A percentile compares a stretch with the other conserved stretches of the same genome.
phyloP scores from a whole-genome alignment of 2,797 vertebrate genomes.

The Ispidina picta region DNA sequence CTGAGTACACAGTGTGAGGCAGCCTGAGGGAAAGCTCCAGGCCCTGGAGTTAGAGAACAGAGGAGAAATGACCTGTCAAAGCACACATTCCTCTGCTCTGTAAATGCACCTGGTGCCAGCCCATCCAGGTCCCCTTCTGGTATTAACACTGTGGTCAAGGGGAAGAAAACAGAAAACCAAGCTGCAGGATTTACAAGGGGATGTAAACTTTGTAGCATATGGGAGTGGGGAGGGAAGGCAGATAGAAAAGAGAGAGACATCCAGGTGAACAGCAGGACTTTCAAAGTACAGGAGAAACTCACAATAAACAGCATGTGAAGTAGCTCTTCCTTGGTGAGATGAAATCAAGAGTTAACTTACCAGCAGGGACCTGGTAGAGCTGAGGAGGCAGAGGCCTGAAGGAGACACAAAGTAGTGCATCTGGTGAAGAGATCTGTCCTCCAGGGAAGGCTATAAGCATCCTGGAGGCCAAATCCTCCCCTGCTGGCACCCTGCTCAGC shows the following conservation, averaged over 20 bases:
- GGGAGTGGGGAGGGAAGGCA: not conserved
- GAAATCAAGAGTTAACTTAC: slow-evolving; percentile 70
- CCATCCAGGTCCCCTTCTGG: not conserved
- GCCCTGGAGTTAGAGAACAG: not conserved
- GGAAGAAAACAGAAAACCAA: slow-evolving; percentile 14
- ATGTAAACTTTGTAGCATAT: not conserved
- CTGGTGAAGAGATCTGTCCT: slow-evolving; percentile 80
- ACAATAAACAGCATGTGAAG: not conserved
- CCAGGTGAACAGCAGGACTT: not conserved
- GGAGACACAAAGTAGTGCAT: slow-evolving; percentile 82
- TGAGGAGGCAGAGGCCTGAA: slow-evolving; percentile 86
- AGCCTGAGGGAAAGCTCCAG: not conserved
- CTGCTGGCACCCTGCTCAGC: slow-evolving; percentile 83
- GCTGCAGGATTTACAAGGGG: not conserved
- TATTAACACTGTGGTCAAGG: not conserved
- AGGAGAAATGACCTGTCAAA: not conserved
- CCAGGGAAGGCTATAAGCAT: slow-evolving; percentile 82
- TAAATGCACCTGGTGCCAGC: not conserved
- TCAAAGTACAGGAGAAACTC: not conserved
- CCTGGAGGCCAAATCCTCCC: slow-evolving; percentile 84
- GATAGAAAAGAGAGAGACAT: not conserved
- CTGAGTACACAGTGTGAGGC: not conserved
- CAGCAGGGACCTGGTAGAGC: slow-evolving; percentile 83
- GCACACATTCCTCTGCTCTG: not conserved
- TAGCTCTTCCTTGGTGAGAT: not conserved